These are phyloP conservation scores for Calliphora vicina DNA, from an alignment of 1,140 invertebrate genomes.

Conservation along the genomic window DNA sequence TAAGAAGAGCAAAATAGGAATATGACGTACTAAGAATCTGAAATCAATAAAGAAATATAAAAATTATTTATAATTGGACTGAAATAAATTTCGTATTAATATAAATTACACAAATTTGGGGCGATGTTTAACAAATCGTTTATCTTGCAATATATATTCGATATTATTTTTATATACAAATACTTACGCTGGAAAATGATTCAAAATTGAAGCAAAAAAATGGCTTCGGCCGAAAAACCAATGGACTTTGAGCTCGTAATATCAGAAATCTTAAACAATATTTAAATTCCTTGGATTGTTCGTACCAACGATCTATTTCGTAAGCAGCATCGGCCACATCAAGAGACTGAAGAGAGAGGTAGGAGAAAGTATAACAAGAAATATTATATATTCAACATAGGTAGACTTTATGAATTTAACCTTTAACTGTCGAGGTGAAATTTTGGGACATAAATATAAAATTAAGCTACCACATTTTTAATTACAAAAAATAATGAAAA, in stretches of 20 bases:
- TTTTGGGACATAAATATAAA: too few species aligned
- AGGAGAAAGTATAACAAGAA: neutral
- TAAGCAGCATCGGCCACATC: conserved; percentile 52
- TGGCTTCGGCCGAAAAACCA: conserved; percentile 47
- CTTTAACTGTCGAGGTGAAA: too few species aligned
- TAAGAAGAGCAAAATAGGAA: conserved; percentile 37
- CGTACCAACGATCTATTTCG: conserved; percentile 49
- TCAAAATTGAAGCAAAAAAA: conserved; percentile 48
- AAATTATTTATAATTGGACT: neutral
- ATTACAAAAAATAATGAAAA: too few species aligned
- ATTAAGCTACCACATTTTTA: too few species aligned
- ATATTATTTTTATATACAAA: neutral
- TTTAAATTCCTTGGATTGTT: conserved; percentile 44
- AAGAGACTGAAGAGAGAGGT: conserved; percentile 41
- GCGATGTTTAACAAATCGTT: too few species aligned
- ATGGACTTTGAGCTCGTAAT: conserved; percentile 46
- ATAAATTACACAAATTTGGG: too few species aligned
- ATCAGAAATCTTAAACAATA: conserved; percentile 51
- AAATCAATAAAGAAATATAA: neutral
- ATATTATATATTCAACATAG: neutral
- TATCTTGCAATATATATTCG: too few species aligned
- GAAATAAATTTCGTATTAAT: too few species aligned
- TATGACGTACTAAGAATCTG: conserved; percentile 40
- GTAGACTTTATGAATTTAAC: too few species aligned
- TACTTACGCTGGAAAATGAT: conserved; percentile 51